Conservation (phyloP, 2,113 vertebrate genomes). For the Patagioenas fasciata region DNA sequence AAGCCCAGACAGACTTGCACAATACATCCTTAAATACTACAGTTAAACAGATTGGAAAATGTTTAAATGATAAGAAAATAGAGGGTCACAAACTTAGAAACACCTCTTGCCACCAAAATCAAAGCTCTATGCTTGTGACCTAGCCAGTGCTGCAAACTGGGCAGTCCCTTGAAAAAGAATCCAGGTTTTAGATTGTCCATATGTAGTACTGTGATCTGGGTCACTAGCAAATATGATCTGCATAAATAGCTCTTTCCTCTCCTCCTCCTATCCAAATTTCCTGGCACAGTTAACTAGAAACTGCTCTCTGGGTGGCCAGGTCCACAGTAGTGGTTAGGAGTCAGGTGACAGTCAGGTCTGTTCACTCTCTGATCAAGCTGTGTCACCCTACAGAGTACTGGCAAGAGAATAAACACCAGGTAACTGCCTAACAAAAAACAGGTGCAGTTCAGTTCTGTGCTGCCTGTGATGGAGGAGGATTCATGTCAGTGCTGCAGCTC, state of each 20-base stretch:
- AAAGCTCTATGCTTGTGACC: neutral
- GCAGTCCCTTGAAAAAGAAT: neutral
- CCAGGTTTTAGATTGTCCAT: neutral
- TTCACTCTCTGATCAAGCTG: neutral
- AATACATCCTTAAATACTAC: neutral
- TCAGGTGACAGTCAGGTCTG: neutral
- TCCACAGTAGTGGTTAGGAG: neutral
- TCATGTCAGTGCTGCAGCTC: neutral
- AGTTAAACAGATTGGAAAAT: neutral
- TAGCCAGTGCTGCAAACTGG: neutral
- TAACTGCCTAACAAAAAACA: neutral
- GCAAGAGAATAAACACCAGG: neutral
- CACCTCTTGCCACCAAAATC: neutral
- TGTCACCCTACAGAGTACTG: neutral
- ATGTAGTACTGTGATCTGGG: neutral
- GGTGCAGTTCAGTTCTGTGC: neutral
- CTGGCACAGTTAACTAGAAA: neutral
- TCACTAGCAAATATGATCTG: neutral
- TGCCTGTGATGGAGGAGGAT: neutral
- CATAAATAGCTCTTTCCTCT: neutral
- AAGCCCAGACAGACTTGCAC: neutral
- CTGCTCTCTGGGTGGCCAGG: neutral
- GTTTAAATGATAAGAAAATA: neutral
- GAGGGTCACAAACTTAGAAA: neutral
- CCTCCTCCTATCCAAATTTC: neutral